These are phyloP conservation scores for Ovis aries DNA, from an alignment of 2,113 vertebrate genomes.

Conservation along the genomic window ARS-UI_Ramb_v3.0 NC_056069.1:42249001-42249500, in stretches of 20 bases:
- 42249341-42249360: background rate
- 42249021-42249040: background rate
- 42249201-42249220: background rate
- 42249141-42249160: background rate
- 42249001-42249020: background rate
- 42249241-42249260: background rate
- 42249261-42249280: background rate
- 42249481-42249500: background rate
- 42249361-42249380: background rate
- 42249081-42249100: background rate
- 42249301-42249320: background rate
- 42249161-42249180: background rate
- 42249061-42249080: background rate
- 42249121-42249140: background rate
- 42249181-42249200: background rate
- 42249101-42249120: background rate
- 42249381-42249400: background rate
- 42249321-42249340: conserved; percentile 31
- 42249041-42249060: background rate
- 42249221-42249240: background rate
- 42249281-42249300: background rate
- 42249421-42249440: background rate
- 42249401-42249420: background rate
- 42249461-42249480: background rate
- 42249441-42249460: background rate